Base-by-base conservation (phyloP, 2,888 invertebrate genomes). In the Creontiades dilutus region DNA sequence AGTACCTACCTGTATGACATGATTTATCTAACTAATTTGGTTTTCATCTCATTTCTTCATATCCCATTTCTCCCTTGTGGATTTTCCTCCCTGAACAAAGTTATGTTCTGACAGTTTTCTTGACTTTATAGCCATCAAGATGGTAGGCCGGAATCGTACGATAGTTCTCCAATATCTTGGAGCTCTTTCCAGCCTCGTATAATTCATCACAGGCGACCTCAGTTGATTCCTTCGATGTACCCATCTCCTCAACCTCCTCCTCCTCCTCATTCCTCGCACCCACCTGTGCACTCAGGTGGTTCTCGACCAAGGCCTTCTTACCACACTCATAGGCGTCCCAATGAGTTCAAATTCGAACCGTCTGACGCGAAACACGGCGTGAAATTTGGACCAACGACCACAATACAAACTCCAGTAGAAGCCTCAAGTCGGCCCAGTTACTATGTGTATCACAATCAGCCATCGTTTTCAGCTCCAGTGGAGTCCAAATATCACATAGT, bases 51-150 rank as follows among this genome's bases (percentile, higher is more conserved):
- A 27, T 85, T 14, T 48, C 82, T 19, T 78, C 0, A 52, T 52
- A 5, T 52, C 9, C 82, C 11, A 28, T 47, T 80, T 80, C 37
- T 37, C 7, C 48, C 52, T 48, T 48, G 48, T 52, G 28, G 52
- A 82, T 85, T 68, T 84, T 47, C 85, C 61, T 27, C 46, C 27
- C 55, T 68, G 19, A n/a, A 78, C 88, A 27, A 28, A 37, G 14
- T 37, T 37, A 52, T 78, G 28, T 78, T 88, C 28, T 88, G 80
- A 80, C 88, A 55, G 37, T 88, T 82, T 89, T 81, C 52, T 68
- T 89, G 89, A 89, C 82, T 89, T 89, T 89, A 27, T 90, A 90
- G 90, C 90, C 89, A 80, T 19, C 90, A 55, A 78, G 90, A 90
- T 68, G 82, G 82, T 19, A 75, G 89, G 75, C 47, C 47, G 89